A percentile compares a stretch with the other conserved stretches of the same genome.
Evolutionary conservation across 2,888 invertebrate species (phyloP).

Genomic region (Noctua pronuba): DNA sequence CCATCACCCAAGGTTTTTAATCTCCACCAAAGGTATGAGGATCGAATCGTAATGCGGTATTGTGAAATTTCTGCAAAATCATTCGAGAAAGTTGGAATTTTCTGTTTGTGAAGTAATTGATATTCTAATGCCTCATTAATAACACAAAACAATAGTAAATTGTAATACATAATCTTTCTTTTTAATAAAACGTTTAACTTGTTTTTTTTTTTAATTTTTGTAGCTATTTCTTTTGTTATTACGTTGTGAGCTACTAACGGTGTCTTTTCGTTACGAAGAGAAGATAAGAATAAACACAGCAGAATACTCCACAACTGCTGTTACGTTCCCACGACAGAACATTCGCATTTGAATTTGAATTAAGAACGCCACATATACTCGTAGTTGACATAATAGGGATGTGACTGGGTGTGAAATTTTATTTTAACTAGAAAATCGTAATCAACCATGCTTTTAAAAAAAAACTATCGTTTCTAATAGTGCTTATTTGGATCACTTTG

Average conservation of each 20-base stretch:
- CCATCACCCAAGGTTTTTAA: neutral
- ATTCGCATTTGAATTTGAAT: slow-evolving; percentile 39
- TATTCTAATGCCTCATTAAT: no score
- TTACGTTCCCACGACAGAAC: slow-evolving; percentile 15
- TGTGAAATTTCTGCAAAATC: no score
- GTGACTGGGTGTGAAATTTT: slow-evolving; percentile 7
- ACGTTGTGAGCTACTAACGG: neutral
- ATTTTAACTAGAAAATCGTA: slow-evolving; percentile 14
- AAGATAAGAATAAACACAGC: slow-evolving; percentile 9
- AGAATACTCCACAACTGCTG: slow-evolving; percentile 23
- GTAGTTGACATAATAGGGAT: slow-evolving; percentile 31
- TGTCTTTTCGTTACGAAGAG: neutral
- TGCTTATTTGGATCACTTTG: neutral
- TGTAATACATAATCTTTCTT: no score
- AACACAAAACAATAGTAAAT: no score
- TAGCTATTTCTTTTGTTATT: neutral
- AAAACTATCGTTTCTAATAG: neutral
- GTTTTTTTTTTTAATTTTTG: no score
- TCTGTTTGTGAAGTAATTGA: no score
- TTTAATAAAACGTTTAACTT: no score
- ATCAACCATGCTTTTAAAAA: neutral
- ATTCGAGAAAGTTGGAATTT: no score
- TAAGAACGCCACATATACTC: slow-evolving; percentile 19
- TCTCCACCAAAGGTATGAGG: neutral
- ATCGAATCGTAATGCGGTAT: no score